These are phyloP conservation scores for Sinentomon sp. DNA, from an alignment of 2,888 invertebrate species.

Conservation along the genomic window DNA sequence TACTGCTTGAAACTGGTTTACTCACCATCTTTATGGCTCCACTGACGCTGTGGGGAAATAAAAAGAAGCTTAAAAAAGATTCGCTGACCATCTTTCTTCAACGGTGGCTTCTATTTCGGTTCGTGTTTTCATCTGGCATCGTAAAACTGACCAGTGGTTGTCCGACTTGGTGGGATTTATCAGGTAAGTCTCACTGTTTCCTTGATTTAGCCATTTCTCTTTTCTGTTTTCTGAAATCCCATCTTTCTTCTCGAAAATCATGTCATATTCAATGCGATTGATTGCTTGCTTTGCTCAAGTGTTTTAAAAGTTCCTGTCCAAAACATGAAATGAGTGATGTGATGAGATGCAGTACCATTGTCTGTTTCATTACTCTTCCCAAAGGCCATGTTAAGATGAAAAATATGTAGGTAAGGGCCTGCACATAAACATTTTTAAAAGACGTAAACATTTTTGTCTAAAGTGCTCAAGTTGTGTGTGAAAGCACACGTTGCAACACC, in stretches of 20 bases:
- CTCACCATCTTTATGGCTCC: conserved; percentile 40
- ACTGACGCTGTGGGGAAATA: conserved; percentile 20
- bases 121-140: conserved; percentile 39
- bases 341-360: no score
- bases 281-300: no score
- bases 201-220: not conserved
- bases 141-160: conserved; percentile 40
- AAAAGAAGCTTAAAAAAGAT: conserved; percentile 23
- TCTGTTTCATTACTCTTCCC: no score
- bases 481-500: no score
- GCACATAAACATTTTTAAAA: no score
- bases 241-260: conserved; percentile 1
- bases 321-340: no score
- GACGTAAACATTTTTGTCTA: no score
- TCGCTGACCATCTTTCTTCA: conserved; percentile 34
- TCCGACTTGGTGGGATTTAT: conserved; percentile 47
- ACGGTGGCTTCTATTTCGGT: conserved; percentile 41
- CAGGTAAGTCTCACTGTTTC: conserved; percentile 27
- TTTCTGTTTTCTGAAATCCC: not conserved
- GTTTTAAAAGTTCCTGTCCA: no score
- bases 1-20: conserved; percentile 43
- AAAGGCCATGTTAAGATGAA: no score
- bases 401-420: no score
- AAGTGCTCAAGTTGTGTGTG: no score
- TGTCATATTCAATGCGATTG: conserved; percentile 1